Percentiles rank a stretch among this genome's conserved stretches.
Evolutionary conservation across 2,888 invertebrate genomes (phyloP).

Genomic region (Pinctada fucata): DNA sequence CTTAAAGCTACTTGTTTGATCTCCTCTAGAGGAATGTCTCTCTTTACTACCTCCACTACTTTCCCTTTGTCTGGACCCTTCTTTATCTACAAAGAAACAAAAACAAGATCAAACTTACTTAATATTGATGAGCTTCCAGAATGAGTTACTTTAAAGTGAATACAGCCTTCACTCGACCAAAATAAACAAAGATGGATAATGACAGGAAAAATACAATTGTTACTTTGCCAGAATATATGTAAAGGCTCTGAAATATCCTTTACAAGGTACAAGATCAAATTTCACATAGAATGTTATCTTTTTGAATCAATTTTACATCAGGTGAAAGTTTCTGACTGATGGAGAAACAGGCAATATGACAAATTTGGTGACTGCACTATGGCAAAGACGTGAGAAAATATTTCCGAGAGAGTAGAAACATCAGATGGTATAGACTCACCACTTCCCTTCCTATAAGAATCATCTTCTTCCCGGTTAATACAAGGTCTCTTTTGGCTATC

Average conservation of each 20-base stretch:
- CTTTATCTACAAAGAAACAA: slow-evolving; percentile 77
- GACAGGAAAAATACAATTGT: too few relatives aligned
- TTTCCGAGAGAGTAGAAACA: not conserved
- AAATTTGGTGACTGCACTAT: too few relatives aligned
- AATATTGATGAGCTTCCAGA: too few relatives aligned
- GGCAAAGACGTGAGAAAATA: not conserved
- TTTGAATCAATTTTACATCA: too few relatives aligned
- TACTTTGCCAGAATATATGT: too few relatives aligned
- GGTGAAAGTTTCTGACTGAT: too few relatives aligned
- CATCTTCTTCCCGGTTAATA: slow-evolving; percentile 81
- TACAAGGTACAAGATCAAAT: too few relatives aligned
- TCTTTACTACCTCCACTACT: slow-evolving; percentile 81
- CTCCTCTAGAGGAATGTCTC: slow-evolving; percentile 80
- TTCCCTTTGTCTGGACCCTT: slow-evolving; percentile 82
- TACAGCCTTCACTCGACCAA: not conserved
- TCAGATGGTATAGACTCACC: slow-evolving; percentile 62
- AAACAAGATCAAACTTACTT: too few relatives aligned
- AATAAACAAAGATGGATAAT: not conserved
- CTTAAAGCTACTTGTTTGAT: slow-evolving; percentile 80
- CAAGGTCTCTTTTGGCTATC: slow-evolving; percentile 81
- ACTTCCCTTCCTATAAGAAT: slow-evolving; percentile 82
- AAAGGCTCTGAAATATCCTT: too few relatives aligned
- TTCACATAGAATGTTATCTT: too few relatives aligned
- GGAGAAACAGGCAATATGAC: too few relatives aligned
- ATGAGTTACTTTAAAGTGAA: not conserved